Conservation (phyloP, 2,797 vertebrate genomes). For the Meda fulgida region DNA sequence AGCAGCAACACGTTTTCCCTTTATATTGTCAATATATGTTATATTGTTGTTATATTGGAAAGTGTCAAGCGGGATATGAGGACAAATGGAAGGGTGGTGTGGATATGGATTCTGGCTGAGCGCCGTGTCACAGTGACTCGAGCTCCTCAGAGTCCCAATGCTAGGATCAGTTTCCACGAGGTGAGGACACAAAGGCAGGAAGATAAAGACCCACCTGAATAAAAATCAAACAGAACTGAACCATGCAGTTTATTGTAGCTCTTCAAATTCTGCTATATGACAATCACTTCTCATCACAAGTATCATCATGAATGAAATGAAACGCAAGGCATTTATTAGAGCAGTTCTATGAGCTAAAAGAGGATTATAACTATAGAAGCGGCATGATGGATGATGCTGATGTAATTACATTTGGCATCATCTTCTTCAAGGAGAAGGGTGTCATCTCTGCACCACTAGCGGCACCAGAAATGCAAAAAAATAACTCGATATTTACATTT, state of each 20-base stretch:
- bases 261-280: conserved; percentile 68
- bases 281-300: conserved; percentile 71
- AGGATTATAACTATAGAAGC: conserved; percentile 39
- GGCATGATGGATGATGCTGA: conserved; percentile 33
- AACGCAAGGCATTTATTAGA: conserved; percentile 38
- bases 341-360: conserved; percentile 27
- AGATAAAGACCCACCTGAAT: conserved; percentile 75
- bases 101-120: conserved; percentile 71
- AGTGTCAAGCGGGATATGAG: conserved; percentile 74
- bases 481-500: conserved; percentile 35
- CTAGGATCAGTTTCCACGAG: conserved; percentile 71
- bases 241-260: conserved; percentile 63
- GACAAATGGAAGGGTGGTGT: conserved; percentile 72
- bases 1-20: conserved; percentile 63
- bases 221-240: conserved; percentile 76
- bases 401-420: conserved; percentile 39
- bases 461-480: neutral
- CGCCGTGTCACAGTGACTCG: conserved; percentile 67
- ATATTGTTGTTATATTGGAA: too few relatives aligned
- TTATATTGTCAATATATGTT: conserved; percentile 66
- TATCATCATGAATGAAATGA: conserved; percentile 50
- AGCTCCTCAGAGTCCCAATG: conserved; percentile 69
- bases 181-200: conserved; percentile 61
- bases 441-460: conserved; percentile 34
- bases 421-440: conserved; percentile 40